Conservation (phyloP, 92 coral and sea anemone genomes). For the Paramuricea clavata region DNA sequence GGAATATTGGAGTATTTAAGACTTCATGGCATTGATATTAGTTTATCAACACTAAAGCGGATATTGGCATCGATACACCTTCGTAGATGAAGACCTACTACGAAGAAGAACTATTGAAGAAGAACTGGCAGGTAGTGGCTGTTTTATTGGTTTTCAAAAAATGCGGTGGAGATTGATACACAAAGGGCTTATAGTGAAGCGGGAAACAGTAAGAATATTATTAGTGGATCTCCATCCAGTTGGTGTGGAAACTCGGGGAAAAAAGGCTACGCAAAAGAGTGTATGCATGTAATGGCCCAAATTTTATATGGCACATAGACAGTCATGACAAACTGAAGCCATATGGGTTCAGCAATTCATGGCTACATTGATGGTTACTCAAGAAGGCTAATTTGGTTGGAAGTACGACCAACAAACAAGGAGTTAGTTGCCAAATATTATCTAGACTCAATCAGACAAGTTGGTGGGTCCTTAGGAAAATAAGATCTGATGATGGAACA, state of each 20-base stretch:
- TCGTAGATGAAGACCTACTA: constrained; percentile 56
- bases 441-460: constrained; percentile 42
- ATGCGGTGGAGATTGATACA: constrained; percentile 12
- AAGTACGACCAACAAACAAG: constrained; percentile 47
- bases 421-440: constrained; percentile 50
- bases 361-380: constrained; percentile 42
- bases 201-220: constrained; percentile 23
- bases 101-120: constrained; percentile 33
- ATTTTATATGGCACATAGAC: constrained; percentile 29
- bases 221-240: constrained; percentile 39
- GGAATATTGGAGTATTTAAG: constrained; percentile 71
- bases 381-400: constrained; percentile 31
- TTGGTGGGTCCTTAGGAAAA: constrained; percentile 61
- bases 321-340: constrained; percentile 39
- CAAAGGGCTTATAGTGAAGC: constrained; percentile 17
- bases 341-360: constrained; percentile 47
- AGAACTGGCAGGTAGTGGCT: constrained; percentile 67
- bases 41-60: constrained; percentile 63
- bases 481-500: constrained; percentile 70
- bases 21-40: constrained; percentile 59
- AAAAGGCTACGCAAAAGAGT: constrained; percentile 27
- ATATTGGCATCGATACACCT: constrained; percentile 42
- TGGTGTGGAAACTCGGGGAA: constrained; percentile 37
- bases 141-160: constrained; percentile 57
- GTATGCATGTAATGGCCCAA: constrained; percentile 25